Conservation (phyloP, 35 echinoderm and acorn worm species). For the Hemicentrotus pulcherrimus region DNA sequence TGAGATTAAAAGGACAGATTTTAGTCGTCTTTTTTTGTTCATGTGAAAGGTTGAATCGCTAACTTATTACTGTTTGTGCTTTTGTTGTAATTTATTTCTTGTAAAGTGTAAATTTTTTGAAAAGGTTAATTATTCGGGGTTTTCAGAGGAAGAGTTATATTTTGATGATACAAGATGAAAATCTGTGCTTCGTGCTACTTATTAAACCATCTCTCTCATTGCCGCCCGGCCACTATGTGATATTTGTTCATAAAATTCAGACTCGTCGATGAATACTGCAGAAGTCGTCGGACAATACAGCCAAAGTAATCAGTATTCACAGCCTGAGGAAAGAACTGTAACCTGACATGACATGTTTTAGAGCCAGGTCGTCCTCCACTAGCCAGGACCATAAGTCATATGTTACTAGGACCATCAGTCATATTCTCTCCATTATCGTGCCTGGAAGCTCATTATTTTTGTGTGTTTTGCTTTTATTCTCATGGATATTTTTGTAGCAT, state of each 20-base stretch:
- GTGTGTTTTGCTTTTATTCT: neutral
- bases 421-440: neutral
- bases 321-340: neutral
- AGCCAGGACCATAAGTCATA: too few relatives aligned
- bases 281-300: neutral
- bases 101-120: slow-evolving; percentile 34
- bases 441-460: neutral
- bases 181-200: slow-evolving; percentile 18
- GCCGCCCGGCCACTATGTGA: neutral
- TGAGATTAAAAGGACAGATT: neutral
- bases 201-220: neutral
- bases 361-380: neutral
- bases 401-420: neutral
- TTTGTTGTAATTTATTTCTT: slow-evolving; percentile 43
- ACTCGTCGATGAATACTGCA: neutral
- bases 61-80: slow-evolving; percentile 42
- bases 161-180: slow-evolving; percentile 19
- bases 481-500: neutral
- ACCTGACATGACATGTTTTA: neutral
- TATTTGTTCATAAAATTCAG: neutral
- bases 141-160: slow-evolving; percentile 20
- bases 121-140: neutral
- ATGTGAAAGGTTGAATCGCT: slow-evolving; percentile 19
- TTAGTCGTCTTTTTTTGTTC: neutral
- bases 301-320: neutral